Conservation (phyloP, 2,113 vertebrate genomes). For the Micromys minutus region DNA sequence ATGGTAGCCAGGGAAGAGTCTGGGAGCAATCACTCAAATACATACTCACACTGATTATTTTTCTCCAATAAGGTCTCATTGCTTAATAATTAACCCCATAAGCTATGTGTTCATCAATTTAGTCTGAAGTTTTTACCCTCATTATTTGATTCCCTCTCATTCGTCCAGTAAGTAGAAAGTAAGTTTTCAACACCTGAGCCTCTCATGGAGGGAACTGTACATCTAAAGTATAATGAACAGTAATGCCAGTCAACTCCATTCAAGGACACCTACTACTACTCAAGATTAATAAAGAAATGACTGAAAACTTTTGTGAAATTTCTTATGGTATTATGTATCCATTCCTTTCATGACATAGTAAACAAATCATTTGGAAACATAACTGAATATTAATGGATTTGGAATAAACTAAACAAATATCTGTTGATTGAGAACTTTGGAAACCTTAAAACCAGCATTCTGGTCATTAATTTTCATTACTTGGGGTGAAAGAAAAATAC, state of each 20-base stretch:
- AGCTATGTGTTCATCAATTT: neutral
- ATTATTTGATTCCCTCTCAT: neutral
- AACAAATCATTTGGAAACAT: conserved; percentile 2
- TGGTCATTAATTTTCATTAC: neutral
- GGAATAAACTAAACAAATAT: conserved; percentile 25
- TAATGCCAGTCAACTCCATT: neutral
- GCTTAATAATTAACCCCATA: neutral
- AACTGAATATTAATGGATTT: neutral
- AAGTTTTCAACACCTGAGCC: neutral
- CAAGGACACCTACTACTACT: neutral
- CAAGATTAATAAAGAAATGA: neutral
- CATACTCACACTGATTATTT: neutral
- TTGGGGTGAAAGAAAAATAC: neutral
- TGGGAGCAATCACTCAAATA: neutral
- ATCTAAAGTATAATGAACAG: neutral
- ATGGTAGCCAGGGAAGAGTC: neutral
- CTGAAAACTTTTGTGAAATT: neutral
- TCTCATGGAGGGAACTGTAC: neutral
- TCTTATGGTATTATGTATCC: neutral
- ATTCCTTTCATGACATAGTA: neutral
- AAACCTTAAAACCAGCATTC: neutral
- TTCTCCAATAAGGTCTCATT: neutral
- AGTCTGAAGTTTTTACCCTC: neutral
- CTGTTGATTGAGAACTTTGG: neutral
- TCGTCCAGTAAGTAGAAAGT: no score